Evolutionary conservation across 2,888 invertebrate species (phyloP).

Genomic region (Drosophila incognita): DNA sequence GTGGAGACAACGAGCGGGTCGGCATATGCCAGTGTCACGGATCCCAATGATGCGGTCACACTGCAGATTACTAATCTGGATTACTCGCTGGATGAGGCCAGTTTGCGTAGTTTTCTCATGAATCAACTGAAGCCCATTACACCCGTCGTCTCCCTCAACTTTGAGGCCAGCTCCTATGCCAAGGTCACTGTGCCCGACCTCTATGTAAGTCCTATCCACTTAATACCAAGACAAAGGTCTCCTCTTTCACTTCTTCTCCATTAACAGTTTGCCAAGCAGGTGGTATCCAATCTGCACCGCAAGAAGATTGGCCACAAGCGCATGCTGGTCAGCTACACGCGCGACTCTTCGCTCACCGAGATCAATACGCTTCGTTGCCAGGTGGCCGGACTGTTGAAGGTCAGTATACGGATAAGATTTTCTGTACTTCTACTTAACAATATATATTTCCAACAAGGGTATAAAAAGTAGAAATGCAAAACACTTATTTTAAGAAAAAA

Average conservation of each 20-base stretch:
- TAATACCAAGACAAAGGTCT: neutral
- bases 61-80: constrained; percentile 85
- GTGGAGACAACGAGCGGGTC: constrained; percentile 17
- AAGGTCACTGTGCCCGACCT: constrained; percentile 85
- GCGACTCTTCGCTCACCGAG: constrained; percentile 87
- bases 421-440: neutral
- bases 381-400: constrained; percentile 89
- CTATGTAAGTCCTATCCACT: constrained; percentile 71
- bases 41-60: constrained; percentile 79
- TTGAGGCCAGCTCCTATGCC: constrained; percentile 84
- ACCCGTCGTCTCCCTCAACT: constrained; percentile 83
- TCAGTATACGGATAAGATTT: constrained; percentile 56
- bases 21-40: constrained; percentile 52
- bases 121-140: constrained; percentile 85
- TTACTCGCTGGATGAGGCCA: constrained; percentile 84
- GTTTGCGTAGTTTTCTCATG: constrained; percentile 82
- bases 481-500: too few species aligned
- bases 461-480: too few species aligned
- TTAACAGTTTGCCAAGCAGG: constrained; percentile 86
- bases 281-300: constrained; percentile 92
- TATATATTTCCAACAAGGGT: too few species aligned
- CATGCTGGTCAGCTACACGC: constrained; percentile 90
- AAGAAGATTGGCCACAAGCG: constrained; percentile 92
- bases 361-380: constrained; percentile 88
- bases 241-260: neutral